phyloP scores from a whole-genome alignment of 2,797 vertebrate species.

The Pantherophis vulpinus region DNA sequence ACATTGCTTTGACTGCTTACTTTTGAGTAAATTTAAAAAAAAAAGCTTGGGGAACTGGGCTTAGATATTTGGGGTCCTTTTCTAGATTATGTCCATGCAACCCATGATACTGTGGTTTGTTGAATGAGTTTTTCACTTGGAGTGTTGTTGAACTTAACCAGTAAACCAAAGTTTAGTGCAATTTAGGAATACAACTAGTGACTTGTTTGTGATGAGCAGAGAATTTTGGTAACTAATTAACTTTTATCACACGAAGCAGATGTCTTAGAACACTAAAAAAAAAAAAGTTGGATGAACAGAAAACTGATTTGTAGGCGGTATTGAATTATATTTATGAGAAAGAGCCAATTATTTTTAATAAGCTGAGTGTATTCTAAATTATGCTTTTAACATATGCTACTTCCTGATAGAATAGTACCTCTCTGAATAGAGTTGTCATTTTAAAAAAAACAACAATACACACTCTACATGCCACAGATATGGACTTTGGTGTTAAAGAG shows the following conservation, averaged over 20 bases:
- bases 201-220: not conserved
- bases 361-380: not conserved
- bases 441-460: not conserved
- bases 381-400: not conserved
- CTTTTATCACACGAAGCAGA: not conserved
- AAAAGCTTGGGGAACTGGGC: not conserved
- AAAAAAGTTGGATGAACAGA: not conserved
- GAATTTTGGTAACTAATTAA: not conserved
- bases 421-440: not conserved
- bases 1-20: not conserved
- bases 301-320: not conserved
- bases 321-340: not conserved
- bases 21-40: not conserved
- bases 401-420: not conserved
- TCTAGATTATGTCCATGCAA: not conserved
- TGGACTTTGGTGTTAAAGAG: not conserved
- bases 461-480: not conserved
- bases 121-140: not conserved
- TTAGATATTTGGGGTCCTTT: not conserved
- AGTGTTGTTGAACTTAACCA: not conserved
- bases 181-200: not conserved
- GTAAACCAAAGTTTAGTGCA: not conserved
- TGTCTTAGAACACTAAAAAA: not conserved
- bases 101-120: not conserved
- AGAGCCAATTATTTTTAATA: not conserved